Base-by-base conservation (phyloP, 2,113 vertebrate genomes). In the Trochalopteron elliotii region DNA sequence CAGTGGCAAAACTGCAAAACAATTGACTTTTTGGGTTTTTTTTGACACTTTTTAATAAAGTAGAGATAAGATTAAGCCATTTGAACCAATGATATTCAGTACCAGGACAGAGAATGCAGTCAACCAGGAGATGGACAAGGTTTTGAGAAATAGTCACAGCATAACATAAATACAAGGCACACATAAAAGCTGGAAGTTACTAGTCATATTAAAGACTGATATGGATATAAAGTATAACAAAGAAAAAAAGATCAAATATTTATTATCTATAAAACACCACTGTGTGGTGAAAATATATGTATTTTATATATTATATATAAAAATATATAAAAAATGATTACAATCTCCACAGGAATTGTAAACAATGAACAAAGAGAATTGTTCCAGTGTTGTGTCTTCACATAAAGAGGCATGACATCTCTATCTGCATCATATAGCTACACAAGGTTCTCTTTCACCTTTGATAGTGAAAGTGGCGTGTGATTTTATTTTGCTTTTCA, bases 21-120 rank as follows among this genome's bases (percentile, higher is more conserved):
- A 57, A 4, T 15, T 83, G 7, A n/a, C 21, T 44, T 23, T n/a
- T 56, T 16, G 1, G 4, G 9, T 1, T 0, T 18, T 63, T 49
- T 45, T 74, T 64, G 31, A 56, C 33, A 57, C 6, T 78, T 82
- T 23, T 52, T 65, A 65, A 64, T 70, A 65, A 77, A 49, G 47
- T 5, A 59, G 31, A 86, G 24, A 12, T 78, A 68, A 53, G 10
- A 67, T 61, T 78, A 84, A 56, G 6, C 7, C 5, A 40, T 80
- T 65, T 67, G 27, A 76, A 90, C 71, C 10, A 65, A 0, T 45
- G 22, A 40, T 75, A 60, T 56, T 75, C 40, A n/a, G 47, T 45
- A 61, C 10, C 20, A 50, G 37, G 14, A 65, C 3, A n/a, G 35
- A 70, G 25, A 93, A 50, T 21, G 25, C 10, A 61, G 37, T 11